Base-by-base conservation (phyloP, 2,113 vertebrate genomes). In the Nematolebias whitei region DNA sequence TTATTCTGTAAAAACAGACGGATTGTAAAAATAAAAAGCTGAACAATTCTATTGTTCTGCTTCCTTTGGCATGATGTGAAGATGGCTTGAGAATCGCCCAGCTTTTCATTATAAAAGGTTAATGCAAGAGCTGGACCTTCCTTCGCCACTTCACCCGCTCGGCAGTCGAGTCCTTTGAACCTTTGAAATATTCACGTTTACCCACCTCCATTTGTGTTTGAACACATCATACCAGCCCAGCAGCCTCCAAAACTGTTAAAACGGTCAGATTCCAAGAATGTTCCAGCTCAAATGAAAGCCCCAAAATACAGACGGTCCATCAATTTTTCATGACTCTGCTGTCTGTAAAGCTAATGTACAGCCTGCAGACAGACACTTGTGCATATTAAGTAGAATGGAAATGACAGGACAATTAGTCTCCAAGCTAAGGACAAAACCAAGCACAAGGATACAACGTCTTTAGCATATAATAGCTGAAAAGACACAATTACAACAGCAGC, bases 341-440 rank as follows among this genome's bases (percentile, higher is more conserved):
- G 73, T 84, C 82, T 84, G 63, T 78, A 75, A 79, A 82, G 63
- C 67, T 67, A 78, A 86, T 44, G 75, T 74, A 83, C 78, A 73
- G 85, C 81, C 75, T 24, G 63, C 68, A 85, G 85, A 76, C 73
- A 80, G 71, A 75, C 66, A 79, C 64, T 70, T 78, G 70, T 88
- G 84, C 83, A 87, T 83, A 80, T 83, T 83, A 76, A 87, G 91
- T 80, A 76, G 71, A 53, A 60, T 60, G 48, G 35, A 84, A 80
- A 83, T 84, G 76, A 87, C 84, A 85, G 63, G 58, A 68, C 78
- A 84, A 84, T 87, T 85, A 84, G 83, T 86, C 80, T 83, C 65
- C 71, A 53, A 71, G 62, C 72, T 73, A 67, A 79, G 68, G 63
- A 84, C 76, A 76, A 82, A 80, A 68, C 39, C 26, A 38, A 15